Percentiles rank a stretch among this genome's conserved stretches.
These are phyloP conservation scores for Phaethon lepturus DNA, from an alignment of 2,113 vertebrate species.

Conservation along the genomic window DNA sequence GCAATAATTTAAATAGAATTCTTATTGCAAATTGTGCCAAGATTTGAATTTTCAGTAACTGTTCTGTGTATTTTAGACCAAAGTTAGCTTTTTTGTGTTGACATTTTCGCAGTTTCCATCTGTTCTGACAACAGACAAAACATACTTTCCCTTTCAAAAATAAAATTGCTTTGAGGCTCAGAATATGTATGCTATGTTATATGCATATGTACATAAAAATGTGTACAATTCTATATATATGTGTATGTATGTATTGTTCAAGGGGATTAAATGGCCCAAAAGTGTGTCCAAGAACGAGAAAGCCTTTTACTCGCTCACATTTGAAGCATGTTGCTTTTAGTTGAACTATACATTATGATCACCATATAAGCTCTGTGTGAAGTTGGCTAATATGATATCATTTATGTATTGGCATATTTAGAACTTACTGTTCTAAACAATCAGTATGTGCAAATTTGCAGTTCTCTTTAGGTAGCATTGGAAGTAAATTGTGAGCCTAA, in stretches of 20 bases:
- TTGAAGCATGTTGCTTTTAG: not conserved
- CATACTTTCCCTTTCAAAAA: not conserved
- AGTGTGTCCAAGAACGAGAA: not conserved
- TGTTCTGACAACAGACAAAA: not conserved
- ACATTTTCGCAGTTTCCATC: not conserved
- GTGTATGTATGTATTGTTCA: not conserved
- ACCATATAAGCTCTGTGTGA: not conserved
- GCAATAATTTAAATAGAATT: constrained; percentile 50
- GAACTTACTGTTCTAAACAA: not conserved
- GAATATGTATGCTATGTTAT: not conserved
- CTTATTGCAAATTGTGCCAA: constrained; percentile 47
- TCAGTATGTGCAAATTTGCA: not conserved
- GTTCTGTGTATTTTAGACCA: not conserved
- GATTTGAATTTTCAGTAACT: constrained; percentile 38
- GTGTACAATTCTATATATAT: not conserved
- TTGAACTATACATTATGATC: not conserved
- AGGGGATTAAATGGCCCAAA: not conserved
- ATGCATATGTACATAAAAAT: not conserved
- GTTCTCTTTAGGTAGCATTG: not conserved
- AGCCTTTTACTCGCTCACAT: not conserved
- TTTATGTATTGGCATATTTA: not conserved
- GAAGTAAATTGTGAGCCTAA: not conserved
- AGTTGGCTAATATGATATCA: not conserved
- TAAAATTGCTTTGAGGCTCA: not conserved
- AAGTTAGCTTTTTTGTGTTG: not conserved